Evolutionary conservation across 2,797 vertebrate species (phyloP).

Genomic region (Huso huso): DNA sequence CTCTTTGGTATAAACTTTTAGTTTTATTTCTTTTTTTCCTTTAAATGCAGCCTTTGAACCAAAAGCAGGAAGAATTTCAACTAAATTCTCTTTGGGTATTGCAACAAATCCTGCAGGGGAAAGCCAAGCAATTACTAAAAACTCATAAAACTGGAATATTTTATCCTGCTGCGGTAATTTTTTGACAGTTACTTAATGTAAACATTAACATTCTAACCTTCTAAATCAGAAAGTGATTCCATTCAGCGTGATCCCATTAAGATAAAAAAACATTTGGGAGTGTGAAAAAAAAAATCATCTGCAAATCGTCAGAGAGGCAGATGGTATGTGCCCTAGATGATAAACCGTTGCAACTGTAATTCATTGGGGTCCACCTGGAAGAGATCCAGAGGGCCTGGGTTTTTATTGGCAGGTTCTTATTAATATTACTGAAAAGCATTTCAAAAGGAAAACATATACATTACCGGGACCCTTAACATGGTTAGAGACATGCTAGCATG

Average conservation of each 20-base stretch:
- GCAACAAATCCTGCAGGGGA: constrained; percentile 44
- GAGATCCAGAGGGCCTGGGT: not conserved
- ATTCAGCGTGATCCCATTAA: constrained; percentile 23
- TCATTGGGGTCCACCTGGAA: constrained; percentile 6
- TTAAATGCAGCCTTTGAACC: constrained; percentile 36
- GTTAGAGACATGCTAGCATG: not conserved
- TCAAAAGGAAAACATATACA: constrained; percentile 2
- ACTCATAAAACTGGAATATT: constrained; percentile 47
- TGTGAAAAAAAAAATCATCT: not conserved
- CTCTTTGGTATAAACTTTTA: no score
- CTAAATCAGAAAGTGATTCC: constrained; percentile 44
- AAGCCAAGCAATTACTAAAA: constrained; percentile 42
- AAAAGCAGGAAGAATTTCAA: constrained; percentile 39
- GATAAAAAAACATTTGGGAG: constrained; percentile 7
- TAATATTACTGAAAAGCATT: not conserved
- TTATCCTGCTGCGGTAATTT: constrained; percentile 43
- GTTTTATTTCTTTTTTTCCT: no score
- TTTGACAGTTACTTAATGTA: constrained; percentile 51
- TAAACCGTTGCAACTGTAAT: constrained; percentile 4
- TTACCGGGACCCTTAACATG: not conserved
- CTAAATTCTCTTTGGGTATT: constrained; percentile 51
- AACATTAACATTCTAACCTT: constrained; percentile 47
- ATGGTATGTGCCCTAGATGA: constrained; percentile 3
- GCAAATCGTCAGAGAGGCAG: constrained; percentile 5
- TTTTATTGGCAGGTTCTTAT: constrained; percentile 3